Evolutionary conservation across 1,140 invertebrate genomes (phyloP), one percentile per base, ranked within the genome.

Genomic region (Bactericera cockerelli): DNA sequence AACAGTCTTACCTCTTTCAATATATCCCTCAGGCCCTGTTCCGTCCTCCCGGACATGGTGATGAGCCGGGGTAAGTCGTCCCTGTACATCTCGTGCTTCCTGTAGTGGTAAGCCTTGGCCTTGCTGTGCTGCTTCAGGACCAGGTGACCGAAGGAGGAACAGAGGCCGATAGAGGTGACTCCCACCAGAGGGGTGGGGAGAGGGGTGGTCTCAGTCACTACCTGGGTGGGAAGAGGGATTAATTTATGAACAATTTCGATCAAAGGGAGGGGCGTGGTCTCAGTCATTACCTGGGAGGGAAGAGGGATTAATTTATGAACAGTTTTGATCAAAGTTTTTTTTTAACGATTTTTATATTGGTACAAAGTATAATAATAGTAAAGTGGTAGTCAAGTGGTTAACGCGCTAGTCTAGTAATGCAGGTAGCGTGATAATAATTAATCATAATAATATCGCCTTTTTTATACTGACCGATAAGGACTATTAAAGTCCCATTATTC

Each of bases 141-240:
- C 11, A 73, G 66, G 68, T 82, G 80, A 25, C 75, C 77, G 67
- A 80, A 81, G 21, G 75, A 70, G 31, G 80, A 80, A 62, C 79
- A 77, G 67, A 83, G 77, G 13, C 79, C 79, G 70, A 82, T 80
- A 25, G 77, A 78, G 64, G 77, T 82, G 10, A 83, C 66, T 16
- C 71, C 78, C 28, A 79, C 71, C 58, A 74, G 65, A 6, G 74
- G 64, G 10, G 64, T 63, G 56, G 71, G 65, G 67, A 79, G 74
- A 24, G 67, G 66, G 2, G 70, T 76, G 42, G 71, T 70, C 62
- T 79, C 71, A 14, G 70, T 72, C 2, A 82, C 79, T 25, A 81
- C 79, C 68, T 71, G 39, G 36, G 61, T n/a, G n/a, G n/a, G n/a
- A n/a, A n/a, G n/a, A n/a, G n/a, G n/a, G 36, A 59, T 55, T 56